These are phyloP conservation scores for Penaeus vannamei DNA, from an alignment of 1,140 invertebrate genomes.

Conservation along the genomic window DNA sequence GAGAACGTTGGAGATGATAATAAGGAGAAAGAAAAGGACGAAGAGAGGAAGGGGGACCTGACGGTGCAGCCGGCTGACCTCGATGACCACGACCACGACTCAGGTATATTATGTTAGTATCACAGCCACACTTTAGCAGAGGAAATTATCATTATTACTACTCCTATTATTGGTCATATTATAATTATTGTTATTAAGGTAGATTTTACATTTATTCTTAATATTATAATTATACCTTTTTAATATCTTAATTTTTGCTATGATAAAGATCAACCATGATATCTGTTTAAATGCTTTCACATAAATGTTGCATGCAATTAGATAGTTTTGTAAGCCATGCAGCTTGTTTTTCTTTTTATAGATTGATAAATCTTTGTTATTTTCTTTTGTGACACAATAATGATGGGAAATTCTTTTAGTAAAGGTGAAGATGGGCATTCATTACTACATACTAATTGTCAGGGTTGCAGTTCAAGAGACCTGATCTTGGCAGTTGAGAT, in stretches of 20 bases:
- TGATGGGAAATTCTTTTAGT: too few relatives aligned
- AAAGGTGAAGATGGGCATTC: too few relatives aligned
- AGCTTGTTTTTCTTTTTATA: neutral
- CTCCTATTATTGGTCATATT: neutral
- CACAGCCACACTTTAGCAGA: slow-evolving; percentile 56
- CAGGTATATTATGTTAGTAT: slow-evolving; percentile 67
- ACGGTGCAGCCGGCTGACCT: slow-evolving; percentile 52
- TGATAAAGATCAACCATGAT: too few relatives aligned
- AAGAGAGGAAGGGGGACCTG: slow-evolving; percentile 50
- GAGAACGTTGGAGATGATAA: neutral
- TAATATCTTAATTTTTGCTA: neutral
- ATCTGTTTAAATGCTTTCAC: too few relatives aligned
- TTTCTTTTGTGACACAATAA: too few relatives aligned
- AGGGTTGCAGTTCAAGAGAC: too few relatives aligned
- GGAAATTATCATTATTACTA: neutral
- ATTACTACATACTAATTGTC: too few relatives aligned
- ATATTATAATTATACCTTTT: neutral
- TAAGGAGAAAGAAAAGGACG: slow-evolving; percentile 35
- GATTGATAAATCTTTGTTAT: too few relatives aligned
- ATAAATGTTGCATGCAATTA: too few relatives aligned
- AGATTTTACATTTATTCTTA: too few relatives aligned
- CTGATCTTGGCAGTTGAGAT: too few relatives aligned
- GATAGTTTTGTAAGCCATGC: neutral
- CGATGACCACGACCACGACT: slow-evolving; percentile 64
- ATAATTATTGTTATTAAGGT: neutral